Conservation (phyloP, 2,888 invertebrate species). For the Xylota sylvarum region DNA sequence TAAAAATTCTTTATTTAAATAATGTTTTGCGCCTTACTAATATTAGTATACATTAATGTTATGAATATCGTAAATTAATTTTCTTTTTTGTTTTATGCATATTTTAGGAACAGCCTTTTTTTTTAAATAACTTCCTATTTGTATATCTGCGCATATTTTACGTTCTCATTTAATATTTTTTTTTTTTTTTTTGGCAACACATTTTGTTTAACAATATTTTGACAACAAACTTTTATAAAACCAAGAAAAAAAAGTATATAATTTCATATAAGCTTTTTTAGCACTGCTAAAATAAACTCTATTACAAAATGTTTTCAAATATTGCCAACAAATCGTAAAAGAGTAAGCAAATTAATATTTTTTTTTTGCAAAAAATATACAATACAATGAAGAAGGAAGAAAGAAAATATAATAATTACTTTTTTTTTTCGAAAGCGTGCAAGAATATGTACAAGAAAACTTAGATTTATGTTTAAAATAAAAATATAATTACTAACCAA, state of each 20-base stretch:
- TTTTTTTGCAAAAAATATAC: slow-evolving; percentile 23
- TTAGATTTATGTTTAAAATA: slow-evolving; percentile 56
- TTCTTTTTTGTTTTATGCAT: slow-evolving; percentile 27
- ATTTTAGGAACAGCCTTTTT: slow-evolving; percentile 38
- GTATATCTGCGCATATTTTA: neutral
- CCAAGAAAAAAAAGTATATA: slow-evolving; percentile 4
- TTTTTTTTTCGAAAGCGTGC: slow-evolving; percentile 46
- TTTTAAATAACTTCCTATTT: slow-evolving; percentile 30
- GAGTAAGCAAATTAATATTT: slow-evolving; percentile 25
- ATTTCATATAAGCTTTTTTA: slow-evolving; percentile 31
- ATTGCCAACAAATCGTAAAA: neutral
- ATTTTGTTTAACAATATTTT: slow-evolving; percentile 21
- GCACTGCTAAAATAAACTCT: slow-evolving; percentile 55
- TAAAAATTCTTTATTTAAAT: slow-evolving; percentile 70
- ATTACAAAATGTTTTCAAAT: slow-evolving; percentile 16
- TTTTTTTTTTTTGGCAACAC: slow-evolving; percentile 21
- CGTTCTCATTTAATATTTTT: neutral
- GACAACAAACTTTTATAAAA: slow-evolving; percentile 3
- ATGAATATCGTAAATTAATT: slow-evolving; percentile 51
- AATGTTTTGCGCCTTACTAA: slow-evolving; percentile 65
- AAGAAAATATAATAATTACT: slow-evolving; percentile 47
- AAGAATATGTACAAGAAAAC: slow-evolving; percentile 68
- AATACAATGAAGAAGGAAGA: slow-evolving; percentile 38
- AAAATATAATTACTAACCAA: slow-evolving; percentile 38
- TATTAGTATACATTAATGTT: slow-evolving; percentile 60